Evolutionary conservation across 1,140 invertebrate species (phyloP), one percentile per base, ranked within the genome.

Genomic region (Tigriopus japonicus): DNA sequence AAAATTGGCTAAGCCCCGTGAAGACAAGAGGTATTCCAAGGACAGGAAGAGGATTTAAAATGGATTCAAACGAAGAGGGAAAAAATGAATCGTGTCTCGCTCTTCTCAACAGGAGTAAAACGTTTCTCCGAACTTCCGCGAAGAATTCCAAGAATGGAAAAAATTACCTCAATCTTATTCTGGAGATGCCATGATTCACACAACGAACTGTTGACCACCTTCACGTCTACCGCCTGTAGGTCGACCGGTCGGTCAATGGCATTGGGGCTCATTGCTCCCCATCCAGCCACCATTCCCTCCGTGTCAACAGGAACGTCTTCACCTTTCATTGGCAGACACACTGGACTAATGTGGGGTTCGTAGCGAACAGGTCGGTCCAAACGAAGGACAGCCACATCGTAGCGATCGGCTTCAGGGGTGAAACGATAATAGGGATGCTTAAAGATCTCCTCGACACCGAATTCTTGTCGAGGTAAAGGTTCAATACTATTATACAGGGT

Each of bases 391-490:
- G 90, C 90, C 1, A 95, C 87, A 69, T 95, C 91, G 67, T 88
- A 93, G 51, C 89, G 75, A 65, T 78, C 77, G 19, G 77, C 77
- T 69, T 77, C 71, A 0, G 90, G 90, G 0, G 90, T 94, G 67
- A 94, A 94, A 70, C 91, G 91, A 73, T 93, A 94, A 67, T 88
- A 86, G 0, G 90, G 90, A 73, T 94, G 90, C 1, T 93, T 61
- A 43, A 62, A 60, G 5, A 71, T 67, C 42, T 69, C 64, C 41
- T 55, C 53, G 1, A 93, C 89, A 3, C 86, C 86, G 67, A 90
- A 91, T 0, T 86, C 89, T 68, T 90, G 88, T 0, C 87, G 87
- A 0, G 86, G 87, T 51, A 92, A 70, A 0, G 86, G 84, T 72
- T 94, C 90, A 0, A 85, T 81, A 0, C 87, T 87, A 0, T 86